Base-by-base conservation (phyloP, 2,888 invertebrate species). In the Sminthurides aquaticus region DNA sequence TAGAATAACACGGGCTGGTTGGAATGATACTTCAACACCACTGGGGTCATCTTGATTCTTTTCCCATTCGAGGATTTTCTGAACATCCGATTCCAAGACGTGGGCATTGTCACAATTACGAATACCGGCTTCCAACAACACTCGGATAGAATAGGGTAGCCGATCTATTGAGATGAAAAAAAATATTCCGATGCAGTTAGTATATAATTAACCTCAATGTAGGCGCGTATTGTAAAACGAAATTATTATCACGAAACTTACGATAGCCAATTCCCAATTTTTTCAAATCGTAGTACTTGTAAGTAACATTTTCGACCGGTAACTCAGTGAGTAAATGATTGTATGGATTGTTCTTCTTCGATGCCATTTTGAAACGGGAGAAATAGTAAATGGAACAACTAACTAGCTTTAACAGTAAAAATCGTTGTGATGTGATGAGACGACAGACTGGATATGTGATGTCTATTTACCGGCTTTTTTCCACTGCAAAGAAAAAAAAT, bases 61-160 rank as follows among this genome's bases (percentile, higher is more conserved):
- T 76, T 90, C 87, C 98, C 98, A 99, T 68, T 88, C 84, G 62
- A 97, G 82, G 52, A 98, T 90, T 70, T 86, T 91, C 71, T 88
- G 81, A 0, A 98, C 95, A 81, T 99, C 97, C 69, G 85, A 82
- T 78, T 87, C 83, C 63, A 86, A 82, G 11, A 97, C 88, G 78
- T 93, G 92, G 79, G 98, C 97, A 76, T 90, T 89, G 80, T 99
- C 98, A 79, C 98, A 98, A 81, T 95, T 95, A 62, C 98, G 84
- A 1, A 98, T 88, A 29, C 95, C 95, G 0, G 96, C 94, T 81
- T 99, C 99, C 77, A 99, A 80, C 0, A 99, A 82, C 1, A 97
- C 89, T 69, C 95, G 84, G 74, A 99, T 88, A 5, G 94, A 93
- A 81, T 85, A 97, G 0, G 98, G 99, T 11, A 99, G 83, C 69